These are phyloP conservation scores for Labroides dimidiatus DNA, from an alignment of 2,797 vertebrate genomes.

Conservation along the genomic window DNA sequence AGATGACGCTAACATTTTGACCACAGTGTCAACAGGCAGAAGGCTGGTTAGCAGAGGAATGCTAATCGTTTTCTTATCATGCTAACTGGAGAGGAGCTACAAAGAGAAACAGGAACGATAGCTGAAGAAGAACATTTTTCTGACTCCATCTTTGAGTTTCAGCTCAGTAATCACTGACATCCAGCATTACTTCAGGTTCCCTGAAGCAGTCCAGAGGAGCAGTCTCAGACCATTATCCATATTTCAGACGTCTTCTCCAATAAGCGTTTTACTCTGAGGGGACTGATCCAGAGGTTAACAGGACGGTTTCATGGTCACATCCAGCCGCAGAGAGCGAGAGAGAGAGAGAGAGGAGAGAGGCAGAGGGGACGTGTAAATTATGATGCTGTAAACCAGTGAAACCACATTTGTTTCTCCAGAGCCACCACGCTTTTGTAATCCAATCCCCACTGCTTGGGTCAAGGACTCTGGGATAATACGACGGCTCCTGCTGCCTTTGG, in stretches of 20 bases:
- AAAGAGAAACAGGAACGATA: too few relatives aligned
- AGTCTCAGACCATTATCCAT: slow-evolving; percentile 40
- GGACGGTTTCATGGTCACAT: slow-evolving; percentile 48
- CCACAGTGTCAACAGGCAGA: too few relatives aligned
- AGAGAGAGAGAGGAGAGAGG: too few relatives aligned
- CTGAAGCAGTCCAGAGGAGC: slow-evolving; percentile 53
- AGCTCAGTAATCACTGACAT: slow-evolving; percentile 22
- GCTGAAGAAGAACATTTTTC: not conserved
- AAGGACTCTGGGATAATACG: slow-evolving; percentile 30
- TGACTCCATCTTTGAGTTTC: slow-evolving; percentile 24
- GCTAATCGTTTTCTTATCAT: too few relatives aligned
- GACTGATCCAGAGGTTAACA: slow-evolving; percentile 38
- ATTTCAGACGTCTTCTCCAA: slow-evolving; percentile 54
- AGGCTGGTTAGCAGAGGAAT: too few relatives aligned
- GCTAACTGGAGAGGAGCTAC: not conserved
- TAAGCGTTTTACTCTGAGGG: slow-evolving; percentile 48
- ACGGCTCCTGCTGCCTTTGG: not conserved
- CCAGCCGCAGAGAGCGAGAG: slow-evolving; percentile 19
- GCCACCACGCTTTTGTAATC: slow-evolving; percentile 31
- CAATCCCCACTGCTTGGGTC: slow-evolving; percentile 37
- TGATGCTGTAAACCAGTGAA: slow-evolving; percentile 45
- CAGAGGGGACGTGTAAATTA: slow-evolving; percentile 30
- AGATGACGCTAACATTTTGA: too few relatives aligned
- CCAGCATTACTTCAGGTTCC: slow-evolving; percentile 19
- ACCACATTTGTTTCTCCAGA: slow-evolving; percentile 53